Conservation (phyloP, 2,888 invertebrate species). For the Eumacrocentrus americanus region DNA sequence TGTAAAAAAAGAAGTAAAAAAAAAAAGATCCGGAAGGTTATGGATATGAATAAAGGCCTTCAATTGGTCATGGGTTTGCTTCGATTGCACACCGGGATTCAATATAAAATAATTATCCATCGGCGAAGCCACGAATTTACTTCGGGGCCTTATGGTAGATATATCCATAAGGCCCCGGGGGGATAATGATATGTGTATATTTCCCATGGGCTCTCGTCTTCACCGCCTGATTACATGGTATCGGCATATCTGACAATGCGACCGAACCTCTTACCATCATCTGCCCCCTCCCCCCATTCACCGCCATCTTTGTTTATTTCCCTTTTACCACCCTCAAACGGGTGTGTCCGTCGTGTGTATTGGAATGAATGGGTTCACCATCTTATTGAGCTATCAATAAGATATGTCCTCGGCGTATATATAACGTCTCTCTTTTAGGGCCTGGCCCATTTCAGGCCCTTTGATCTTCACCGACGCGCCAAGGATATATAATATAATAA, state of each 20-base stretch:
- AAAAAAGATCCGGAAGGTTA: background rate
- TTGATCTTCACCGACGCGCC: conserved; percentile 56
- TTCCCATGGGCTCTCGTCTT: conserved; percentile 46
- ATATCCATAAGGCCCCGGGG: background rate
- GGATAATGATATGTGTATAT: conserved; percentile 56
- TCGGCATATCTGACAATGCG: conserved; percentile 52
- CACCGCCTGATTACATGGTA: conserved; percentile 53
- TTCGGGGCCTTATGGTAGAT: background rate
- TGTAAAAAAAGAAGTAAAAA: background rate
- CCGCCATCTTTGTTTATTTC: conserved; percentile 1
- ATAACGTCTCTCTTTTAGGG: background rate
- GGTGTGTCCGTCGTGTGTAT: conserved; percentile 40
- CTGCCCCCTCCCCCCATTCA: conserved; percentile 20
- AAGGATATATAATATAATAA: conserved; percentile 40
- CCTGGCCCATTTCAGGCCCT: conserved; percentile 42
- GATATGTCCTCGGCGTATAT: conserved; percentile 1
- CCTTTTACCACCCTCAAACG: conserved; percentile 39
- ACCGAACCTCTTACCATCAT: conserved; percentile 30
- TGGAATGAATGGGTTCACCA: conserved; percentile 46
- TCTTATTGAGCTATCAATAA: conserved; percentile 58
- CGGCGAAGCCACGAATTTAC: conserved; percentile 39
- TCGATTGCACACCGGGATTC: background rate
- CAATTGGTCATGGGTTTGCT: background rate
- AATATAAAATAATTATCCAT: conserved; percentile 30
- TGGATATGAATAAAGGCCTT: background rate